Evolutionary conservation across 2,113 vertebrate genomes (phyloP).

Genomic region (Eira barbara): DNA sequence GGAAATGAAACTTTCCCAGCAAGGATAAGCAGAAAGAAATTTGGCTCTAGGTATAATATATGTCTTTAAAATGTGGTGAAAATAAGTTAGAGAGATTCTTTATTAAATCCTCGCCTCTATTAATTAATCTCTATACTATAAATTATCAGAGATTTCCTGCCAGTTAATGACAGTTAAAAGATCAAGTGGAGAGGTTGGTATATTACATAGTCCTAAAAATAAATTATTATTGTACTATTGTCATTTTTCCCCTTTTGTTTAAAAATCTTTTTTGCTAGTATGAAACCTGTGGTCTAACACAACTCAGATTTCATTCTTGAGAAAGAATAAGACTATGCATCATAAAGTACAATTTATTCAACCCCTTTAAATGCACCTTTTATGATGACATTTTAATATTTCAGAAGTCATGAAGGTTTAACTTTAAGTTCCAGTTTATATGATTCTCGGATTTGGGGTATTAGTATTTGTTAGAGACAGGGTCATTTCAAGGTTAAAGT

Average conservation of each 20-base stretch:
- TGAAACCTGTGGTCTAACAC: constrained; percentile 18
- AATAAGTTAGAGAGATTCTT: constrained; percentile 57
- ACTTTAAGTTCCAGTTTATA: constrained; percentile 65
- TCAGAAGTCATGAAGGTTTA: constrained; percentile 76
- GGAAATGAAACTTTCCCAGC: constrained; percentile 44
- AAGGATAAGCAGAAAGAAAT: constrained; percentile 36
- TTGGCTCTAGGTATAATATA: constrained; percentile 41
- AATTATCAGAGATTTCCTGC: constrained; percentile 42
- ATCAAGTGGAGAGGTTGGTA: neutral
- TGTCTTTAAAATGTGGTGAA: constrained; percentile 47
- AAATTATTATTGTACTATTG: neutral
- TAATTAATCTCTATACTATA: constrained; percentile 60
- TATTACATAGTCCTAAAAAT: constrained; percentile 43
- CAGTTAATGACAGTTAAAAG: constrained; percentile 44
- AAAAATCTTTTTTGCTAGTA: neutral
- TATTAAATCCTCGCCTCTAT: constrained; percentile 50
- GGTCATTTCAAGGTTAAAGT: constrained; percentile 44
- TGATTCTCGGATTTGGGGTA: constrained; percentile 46
- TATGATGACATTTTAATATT: constrained; percentile 78
- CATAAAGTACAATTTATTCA: constrained; percentile 60
- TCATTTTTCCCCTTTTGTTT: constrained; percentile 54
- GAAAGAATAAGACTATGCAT: constrained; percentile 44
- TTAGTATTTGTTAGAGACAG: constrained; percentile 75
- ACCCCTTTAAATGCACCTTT: constrained; percentile 73
- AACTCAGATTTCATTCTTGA: constrained; percentile 49